These are phyloP conservation scores for Zaprionus ghesquierei DNA, from an alignment of 1,140 invertebrate genomes.

Conservation along the genomic window DNA sequence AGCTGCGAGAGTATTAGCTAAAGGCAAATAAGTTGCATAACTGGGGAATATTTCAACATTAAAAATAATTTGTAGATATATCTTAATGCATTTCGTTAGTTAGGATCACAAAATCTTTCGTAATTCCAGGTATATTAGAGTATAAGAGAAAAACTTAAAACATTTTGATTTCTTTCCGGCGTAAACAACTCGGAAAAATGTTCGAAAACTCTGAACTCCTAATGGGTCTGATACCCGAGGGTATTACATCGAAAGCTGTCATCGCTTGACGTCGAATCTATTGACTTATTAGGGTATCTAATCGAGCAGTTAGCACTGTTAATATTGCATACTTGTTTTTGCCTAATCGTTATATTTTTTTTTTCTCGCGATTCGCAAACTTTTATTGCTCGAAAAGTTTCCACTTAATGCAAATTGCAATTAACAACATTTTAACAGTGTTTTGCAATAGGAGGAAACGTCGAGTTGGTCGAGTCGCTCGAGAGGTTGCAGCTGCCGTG, in stretches of 20 bases:
- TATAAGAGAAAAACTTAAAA: no score
- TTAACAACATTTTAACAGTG: constrained; percentile 55
- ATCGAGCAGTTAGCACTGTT: constrained; percentile 1
- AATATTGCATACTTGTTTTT: background rate
- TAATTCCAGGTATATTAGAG: no score
- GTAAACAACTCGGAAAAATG: no score
- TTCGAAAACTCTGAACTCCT: no score
- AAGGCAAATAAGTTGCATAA: background rate
- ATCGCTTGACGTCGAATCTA: background rate
- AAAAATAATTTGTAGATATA: no score
- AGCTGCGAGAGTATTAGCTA: background rate
- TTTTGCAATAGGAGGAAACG: constrained; percentile 50
- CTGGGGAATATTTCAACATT: background rate
- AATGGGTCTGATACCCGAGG: no score
- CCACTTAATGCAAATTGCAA: constrained; percentile 56
- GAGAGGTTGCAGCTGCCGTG: constrained; percentile 21
- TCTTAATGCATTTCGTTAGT: no score
- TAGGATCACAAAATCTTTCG: no score
- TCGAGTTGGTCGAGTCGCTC: background rate
- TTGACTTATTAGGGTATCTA: constrained; percentile 25
- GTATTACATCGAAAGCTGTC: background rate
- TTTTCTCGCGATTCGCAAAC: constrained; percentile 2
- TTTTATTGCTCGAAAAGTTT: constrained; percentile 45
- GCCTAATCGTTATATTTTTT: background rate
- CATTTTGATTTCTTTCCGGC: no score